These are phyloP conservation scores for Operophtera brumata DNA, from an alignment of 2,888 invertebrate genomes.

Conservation along the genomic window DNA sequence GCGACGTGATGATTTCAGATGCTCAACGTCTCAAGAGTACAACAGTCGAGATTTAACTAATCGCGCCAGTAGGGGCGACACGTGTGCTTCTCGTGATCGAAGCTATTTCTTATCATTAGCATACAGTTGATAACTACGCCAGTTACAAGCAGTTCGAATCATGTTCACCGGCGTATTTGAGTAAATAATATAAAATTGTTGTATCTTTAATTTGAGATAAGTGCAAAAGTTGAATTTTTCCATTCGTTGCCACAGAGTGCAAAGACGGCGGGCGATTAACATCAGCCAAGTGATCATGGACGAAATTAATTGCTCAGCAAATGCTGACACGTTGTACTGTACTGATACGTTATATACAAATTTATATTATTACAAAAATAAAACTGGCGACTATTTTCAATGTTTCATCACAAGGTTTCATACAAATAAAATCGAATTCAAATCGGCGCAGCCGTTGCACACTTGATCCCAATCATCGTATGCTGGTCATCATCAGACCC, in stretches of 20 bases:
- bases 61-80: conserved; percentile 46
- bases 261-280: conserved; percentile 16
- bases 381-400: no score
- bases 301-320: no score
- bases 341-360: no score
- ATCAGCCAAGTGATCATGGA: no score
- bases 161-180: conserved; percentile 42
- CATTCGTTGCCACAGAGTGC: conserved; percentile 28
- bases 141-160: conserved; percentile 55
- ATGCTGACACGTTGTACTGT: no score
- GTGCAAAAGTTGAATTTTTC: conserved; percentile 33
- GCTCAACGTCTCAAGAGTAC: background rate
- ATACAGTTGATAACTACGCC: conserved; percentile 57
- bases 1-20: background rate
- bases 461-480: no score
- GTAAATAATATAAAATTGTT: conserved; percentile 34
- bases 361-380: no score
- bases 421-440: no score
- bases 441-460: no score
- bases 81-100: conserved; percentile 59
- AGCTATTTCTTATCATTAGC: conserved; percentile 67
- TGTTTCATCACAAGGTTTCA: no score
- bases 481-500: no score
- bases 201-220: conserved; percentile 35
- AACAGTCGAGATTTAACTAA: conserved; percentile 33